A percentile compares a stretch with the other conserved stretches of the same genome.
phyloP scores from a whole-genome alignment of 1,140 invertebrate genomes.

The Leguminivora glycinivorella region DNA sequence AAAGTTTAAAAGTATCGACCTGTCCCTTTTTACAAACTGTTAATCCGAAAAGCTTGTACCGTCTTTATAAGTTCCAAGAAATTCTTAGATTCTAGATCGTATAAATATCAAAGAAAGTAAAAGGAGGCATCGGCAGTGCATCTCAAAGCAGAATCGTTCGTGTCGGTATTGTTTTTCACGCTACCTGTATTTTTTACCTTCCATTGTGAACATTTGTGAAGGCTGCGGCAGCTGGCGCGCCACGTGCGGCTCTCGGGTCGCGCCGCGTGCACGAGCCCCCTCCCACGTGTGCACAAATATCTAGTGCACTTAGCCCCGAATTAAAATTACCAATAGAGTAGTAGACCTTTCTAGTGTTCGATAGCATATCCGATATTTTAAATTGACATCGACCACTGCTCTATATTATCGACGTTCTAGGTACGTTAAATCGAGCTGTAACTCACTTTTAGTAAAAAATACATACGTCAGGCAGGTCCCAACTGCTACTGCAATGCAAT shows the following conservation, averaged over 20 bases:
- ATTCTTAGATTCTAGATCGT: neutral
- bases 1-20: neutral
- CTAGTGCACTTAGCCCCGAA: neutral
- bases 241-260: constrained; percentile 31
- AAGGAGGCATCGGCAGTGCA: neutral
- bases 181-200: constrained; percentile 9
- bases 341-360: neutral
- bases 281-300: constrained; percentile 9
- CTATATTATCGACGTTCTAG: too few species aligned
- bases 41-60: neutral
- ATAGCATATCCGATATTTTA: neutral
- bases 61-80: neutral
- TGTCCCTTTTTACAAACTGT: neutral
- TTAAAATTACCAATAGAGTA: neutral
- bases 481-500: too few species aligned
- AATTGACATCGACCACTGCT: neutral
- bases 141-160: neutral
- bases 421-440: too few species aligned
- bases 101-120: constrained; percentile 1
- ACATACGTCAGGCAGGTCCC: too few species aligned
- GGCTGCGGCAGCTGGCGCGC: constrained; percentile 35
- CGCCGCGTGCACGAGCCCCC: constrained; percentile 27
- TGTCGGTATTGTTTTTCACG: neutral
- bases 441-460: too few species aligned
- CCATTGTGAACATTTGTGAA: constrained; percentile 8